A percentile compares a stretch with the other conserved stretches of the same genome.
Conservation (phyloP, 2,888 invertebrate species). For the Eristalis tenax region DNA sequence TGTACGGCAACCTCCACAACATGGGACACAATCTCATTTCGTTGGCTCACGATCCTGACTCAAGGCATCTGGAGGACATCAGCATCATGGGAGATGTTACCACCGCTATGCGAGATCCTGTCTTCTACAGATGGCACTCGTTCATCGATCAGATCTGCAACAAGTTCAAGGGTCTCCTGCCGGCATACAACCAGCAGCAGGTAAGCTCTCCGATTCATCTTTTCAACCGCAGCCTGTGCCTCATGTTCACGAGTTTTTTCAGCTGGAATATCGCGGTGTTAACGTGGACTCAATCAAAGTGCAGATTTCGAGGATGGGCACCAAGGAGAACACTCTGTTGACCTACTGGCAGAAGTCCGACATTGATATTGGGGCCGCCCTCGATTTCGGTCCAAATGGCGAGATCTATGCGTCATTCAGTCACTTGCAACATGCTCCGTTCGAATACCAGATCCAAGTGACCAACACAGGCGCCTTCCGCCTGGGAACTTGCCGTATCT, state of each 20-base stretch:
- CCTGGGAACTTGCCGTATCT: constrained; percentile 86
- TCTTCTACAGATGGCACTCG: constrained; percentile 93
- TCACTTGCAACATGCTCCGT: constrained; percentile 89
- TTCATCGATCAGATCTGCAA: constrained; percentile 89
- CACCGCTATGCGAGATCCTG: constrained; percentile 92
- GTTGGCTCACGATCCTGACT: constrained; percentile 90
- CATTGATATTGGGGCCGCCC: constrained; percentile 89
- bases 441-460: constrained; percentile 85
- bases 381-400: constrained; percentile 90
- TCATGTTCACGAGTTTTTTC: too few species aligned
- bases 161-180: constrained; percentile 85
- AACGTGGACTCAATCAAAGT: constrained; percentile 74
- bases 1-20: constrained; percentile 92
- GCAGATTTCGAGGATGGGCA: constrained; percentile 73
- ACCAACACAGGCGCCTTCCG: constrained; percentile 82
- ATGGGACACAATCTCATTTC: constrained; percentile 90
- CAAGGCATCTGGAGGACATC: constrained; percentile 86
- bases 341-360: constrained; percentile 92
- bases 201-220: constrained; percentile 76
- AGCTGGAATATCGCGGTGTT: constrained; percentile 54
- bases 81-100: constrained; percentile 91
- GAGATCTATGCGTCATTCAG: constrained; percentile 87
- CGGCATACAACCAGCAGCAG: constrained; percentile 82
- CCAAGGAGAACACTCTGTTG: constrained; percentile 83
- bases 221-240: too few species aligned